These are phyloP conservation scores for Oncorhynchus masou DNA, from an alignment of 2,113 vertebrate genomes.

Conservation along the genomic window DNA sequence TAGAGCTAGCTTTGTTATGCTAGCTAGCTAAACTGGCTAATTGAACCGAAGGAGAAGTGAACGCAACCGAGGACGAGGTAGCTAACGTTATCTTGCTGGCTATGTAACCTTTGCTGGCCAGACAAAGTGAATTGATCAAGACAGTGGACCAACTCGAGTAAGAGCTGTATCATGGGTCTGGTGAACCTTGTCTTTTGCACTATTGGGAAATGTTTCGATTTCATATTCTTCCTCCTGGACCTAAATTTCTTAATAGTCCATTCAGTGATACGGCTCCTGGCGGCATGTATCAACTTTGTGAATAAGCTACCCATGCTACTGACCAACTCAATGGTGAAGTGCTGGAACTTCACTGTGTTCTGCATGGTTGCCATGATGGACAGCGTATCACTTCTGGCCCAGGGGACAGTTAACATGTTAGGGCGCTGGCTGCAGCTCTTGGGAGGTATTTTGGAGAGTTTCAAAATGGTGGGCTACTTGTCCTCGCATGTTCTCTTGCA, in stretches of 20 bases:
- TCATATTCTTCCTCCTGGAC: slow-evolving; percentile 82
- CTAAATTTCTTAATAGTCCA: slow-evolving; percentile 88
- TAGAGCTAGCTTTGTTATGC: too few relatives aligned
- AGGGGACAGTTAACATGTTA: slow-evolving; percentile 55
- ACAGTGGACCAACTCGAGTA: too few relatives aligned
- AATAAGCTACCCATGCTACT: slow-evolving; percentile 77
- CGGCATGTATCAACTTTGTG: slow-evolving; percentile 74
- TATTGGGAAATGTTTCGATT: slow-evolving; percentile 78
- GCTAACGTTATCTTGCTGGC: too few relatives aligned
- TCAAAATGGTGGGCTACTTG: slow-evolving; percentile 87
- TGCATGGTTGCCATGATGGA: slow-evolving; percentile 65
- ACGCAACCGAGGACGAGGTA: too few relatives aligned
- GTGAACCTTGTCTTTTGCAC: slow-evolving; percentile 78
- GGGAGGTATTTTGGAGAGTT: slow-evolving; percentile 80
- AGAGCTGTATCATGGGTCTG: slow-evolving; percentile 74
- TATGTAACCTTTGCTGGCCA: too few relatives aligned
- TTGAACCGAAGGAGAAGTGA: too few relatives aligned
- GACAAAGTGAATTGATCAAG: too few relatives aligned
- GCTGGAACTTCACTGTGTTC: slow-evolving; percentile 74
- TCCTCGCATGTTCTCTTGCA: slow-evolving; percentile 77
- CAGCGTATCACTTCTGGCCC: slow-evolving; percentile 55
- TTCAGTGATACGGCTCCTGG: slow-evolving; percentile 74
- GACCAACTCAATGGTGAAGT: slow-evolving; percentile 59
- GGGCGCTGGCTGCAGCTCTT: slow-evolving; percentile 67
- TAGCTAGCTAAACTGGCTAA: too few relatives aligned